Evolutionary conservation across 2,888 invertebrate genomes (phyloP).

Genomic region (Latrodectus hesperus): DNA sequence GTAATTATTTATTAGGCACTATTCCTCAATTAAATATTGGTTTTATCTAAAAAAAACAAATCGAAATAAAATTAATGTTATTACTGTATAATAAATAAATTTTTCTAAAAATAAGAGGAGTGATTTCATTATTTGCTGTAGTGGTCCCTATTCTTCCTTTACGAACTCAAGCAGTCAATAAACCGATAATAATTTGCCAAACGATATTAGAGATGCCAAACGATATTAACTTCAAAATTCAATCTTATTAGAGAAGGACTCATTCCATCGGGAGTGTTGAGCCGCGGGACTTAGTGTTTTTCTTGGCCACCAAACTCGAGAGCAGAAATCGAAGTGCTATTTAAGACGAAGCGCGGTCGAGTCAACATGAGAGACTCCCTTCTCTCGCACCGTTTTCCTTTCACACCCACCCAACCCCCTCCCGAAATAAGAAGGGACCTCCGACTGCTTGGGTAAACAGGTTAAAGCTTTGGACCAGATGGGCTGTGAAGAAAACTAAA

Average conservation of each 20-base stretch:
- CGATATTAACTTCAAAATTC: constrained; percentile 38
- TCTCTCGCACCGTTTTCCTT: background rate
- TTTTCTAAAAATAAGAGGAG: too few relatives aligned
- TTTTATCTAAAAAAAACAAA: too few relatives aligned
- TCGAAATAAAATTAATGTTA: too few relatives aligned
- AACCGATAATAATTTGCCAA: background rate
- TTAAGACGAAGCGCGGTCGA: constrained; percentile 42
- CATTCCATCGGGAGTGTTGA: background rate
- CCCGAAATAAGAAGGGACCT: constrained; percentile 33
- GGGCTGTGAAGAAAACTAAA: constrained; percentile 40
- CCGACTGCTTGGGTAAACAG: constrained; percentile 55
- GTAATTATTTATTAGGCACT: too few relatives aligned
- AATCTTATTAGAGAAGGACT: constrained; percentile 45
- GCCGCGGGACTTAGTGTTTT: constrained; percentile 20
- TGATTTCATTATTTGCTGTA: too few relatives aligned
- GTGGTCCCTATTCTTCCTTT: background rate
- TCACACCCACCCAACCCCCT: background rate
- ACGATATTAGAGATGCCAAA: too few relatives aligned
- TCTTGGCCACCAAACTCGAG: constrained; percentile 16
- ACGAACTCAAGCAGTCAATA: background rate
- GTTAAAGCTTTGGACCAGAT: constrained; percentile 54
- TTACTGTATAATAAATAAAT: too few relatives aligned
- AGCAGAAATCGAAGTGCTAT: constrained; percentile 58
- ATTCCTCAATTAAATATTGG: too few relatives aligned
- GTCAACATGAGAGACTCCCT: constrained; percentile 31